A percentile compares a stretch with the other conserved stretches of the same genome.
These are phyloP conservation scores for Parapsyche elsis DNA, from an alignment of 1,140 invertebrate genomes.

Conservation along the genomic window DNA sequence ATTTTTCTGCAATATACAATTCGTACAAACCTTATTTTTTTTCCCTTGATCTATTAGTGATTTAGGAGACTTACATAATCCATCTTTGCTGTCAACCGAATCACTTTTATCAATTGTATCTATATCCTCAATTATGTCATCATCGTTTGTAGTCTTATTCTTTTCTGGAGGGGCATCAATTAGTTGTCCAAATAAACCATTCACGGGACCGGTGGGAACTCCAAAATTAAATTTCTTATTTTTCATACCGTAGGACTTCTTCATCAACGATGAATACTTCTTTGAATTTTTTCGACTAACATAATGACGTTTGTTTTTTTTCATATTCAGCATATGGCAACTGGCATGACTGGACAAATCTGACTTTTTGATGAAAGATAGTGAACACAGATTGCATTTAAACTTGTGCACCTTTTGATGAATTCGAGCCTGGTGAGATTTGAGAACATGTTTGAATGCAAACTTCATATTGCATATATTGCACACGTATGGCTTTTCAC, in stretches of 20 bases:
- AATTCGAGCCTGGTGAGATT: conserved; percentile 58
- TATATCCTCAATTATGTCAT: not conserved
- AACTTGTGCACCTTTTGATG: conserved; percentile 58
- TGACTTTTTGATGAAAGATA: conserved; percentile 53
- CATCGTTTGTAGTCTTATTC: not conserved
- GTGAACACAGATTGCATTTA: conserved; percentile 60
- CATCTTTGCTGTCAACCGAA: conserved; percentile 21
- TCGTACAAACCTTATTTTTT: conserved; percentile 50
- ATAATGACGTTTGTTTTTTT: conserved; percentile 47
- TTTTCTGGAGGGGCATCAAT: conserved; percentile 37
- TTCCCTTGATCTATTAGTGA: conserved; percentile 47
- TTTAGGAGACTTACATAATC: conserved; percentile 41
- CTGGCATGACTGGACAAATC: conserved; percentile 57
- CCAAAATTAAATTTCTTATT: conserved; percentile 30
- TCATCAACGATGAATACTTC: conserved; percentile 35
- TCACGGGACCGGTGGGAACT: not conserved
- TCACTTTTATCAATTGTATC: conserved; percentile 34
- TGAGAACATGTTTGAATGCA: conserved; percentile 57
- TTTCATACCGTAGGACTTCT: conserved; percentile 16
- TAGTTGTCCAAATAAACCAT: conserved; percentile 47
- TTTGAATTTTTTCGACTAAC: conserved; percentile 28
- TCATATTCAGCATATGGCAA: conserved; percentile 49
- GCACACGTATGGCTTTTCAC: conserved; percentile 63
- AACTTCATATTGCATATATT: conserved; percentile 59
- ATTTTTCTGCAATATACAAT: not conserved